phyloP scores from a whole-genome alignment of 1,140 invertebrate species.

The Leptinotarsa undecemlineata region DNA sequence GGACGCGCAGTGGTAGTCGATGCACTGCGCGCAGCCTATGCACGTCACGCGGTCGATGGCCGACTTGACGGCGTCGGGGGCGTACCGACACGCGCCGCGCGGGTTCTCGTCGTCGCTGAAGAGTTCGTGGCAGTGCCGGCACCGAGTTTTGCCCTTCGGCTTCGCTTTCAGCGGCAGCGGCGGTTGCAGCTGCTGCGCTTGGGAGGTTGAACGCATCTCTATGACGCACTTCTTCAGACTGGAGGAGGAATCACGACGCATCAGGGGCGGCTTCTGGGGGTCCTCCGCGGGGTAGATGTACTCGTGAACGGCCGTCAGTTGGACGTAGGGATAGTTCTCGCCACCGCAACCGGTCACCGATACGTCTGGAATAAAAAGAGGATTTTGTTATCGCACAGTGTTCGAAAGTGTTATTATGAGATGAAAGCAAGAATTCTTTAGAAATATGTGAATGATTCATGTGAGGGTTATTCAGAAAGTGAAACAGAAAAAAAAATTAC shows the following conservation, averaged over 20 bases:
- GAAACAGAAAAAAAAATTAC: too few species aligned
- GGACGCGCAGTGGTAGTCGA: slow-evolving; percentile 91
- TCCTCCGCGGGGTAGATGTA: slow-evolving; percentile 82
- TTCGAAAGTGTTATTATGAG: too few species aligned
- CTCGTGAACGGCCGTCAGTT: slow-evolving; percentile 79
- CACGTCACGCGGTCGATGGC: slow-evolving; percentile 84
- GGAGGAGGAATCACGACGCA: slow-evolving; percentile 62
- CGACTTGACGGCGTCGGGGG: slow-evolving; percentile 80
- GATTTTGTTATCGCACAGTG: too few species aligned
- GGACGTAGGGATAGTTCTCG: slow-evolving; percentile 83
- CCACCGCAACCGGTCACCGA: slow-evolving; percentile 48
- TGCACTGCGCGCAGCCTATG: slow-evolving; percentile 77
- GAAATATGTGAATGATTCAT: too few species aligned
- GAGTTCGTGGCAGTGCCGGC: slow-evolving; percentile 62
- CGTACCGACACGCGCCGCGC: slow-evolving; percentile 83
- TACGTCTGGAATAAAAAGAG: slow-evolving; percentile 12
- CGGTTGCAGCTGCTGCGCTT: slow-evolving; percentile 32
- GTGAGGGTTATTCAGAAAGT: too few species aligned
- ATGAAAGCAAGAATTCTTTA: too few species aligned
- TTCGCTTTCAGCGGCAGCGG: slow-evolving; percentile 35
- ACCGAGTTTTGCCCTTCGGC: slow-evolving; percentile 28
- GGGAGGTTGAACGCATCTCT: slow-evolving; percentile 46
- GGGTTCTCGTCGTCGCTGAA: slow-evolving; percentile 79
- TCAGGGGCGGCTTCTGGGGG: slow-evolving; percentile 56
- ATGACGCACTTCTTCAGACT: slow-evolving; percentile 64